These are phyloP conservation scores for Anthophora plumipes DNA, from an alignment of 2,888 invertebrate species.

Conservation along the genomic window DNA sequence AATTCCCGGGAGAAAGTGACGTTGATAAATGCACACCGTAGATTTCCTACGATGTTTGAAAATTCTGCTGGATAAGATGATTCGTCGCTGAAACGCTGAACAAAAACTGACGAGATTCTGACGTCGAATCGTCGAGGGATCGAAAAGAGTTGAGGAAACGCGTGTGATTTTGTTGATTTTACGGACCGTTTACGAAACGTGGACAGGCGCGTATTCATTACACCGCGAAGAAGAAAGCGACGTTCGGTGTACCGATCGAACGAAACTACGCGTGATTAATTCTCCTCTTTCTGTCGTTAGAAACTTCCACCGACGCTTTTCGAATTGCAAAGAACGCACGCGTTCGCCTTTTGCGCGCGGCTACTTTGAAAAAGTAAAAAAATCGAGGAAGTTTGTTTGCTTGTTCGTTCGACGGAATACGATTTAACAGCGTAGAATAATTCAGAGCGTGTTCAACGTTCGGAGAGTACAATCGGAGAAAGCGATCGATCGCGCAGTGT, in stretches of 20 bases:
- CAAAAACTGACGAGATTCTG: no score
- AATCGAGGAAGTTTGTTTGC: no score
- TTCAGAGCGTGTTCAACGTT: no score
- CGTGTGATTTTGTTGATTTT: no score
- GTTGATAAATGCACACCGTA: slow-evolving; percentile 3
- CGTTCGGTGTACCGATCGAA: neutral
- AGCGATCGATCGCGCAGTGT: slow-evolving; percentile 45
- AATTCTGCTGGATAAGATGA: neutral
- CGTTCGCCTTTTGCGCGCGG: no score
- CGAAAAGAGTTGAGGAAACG: no score
- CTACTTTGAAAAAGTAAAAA: no score
- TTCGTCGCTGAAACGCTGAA: neutral
- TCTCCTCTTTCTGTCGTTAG: neutral
- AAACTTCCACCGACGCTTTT: neutral
- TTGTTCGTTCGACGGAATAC: no score
- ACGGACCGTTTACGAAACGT: neutral
- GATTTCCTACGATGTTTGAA: neutral
- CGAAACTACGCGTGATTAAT: neutral
- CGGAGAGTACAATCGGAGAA: slow-evolving; percentile 19
- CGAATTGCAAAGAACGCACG: no score
- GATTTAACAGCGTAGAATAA: neutral
- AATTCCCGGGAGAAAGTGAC: slow-evolving; percentile 26
- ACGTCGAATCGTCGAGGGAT: neutral
- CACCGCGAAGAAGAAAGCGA: slow-evolving; percentile 15
- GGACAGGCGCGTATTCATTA: slow-evolving; percentile 1